These are phyloP conservation scores for Chalcis sispes DNA, from an alignment of 2,888 invertebrate genomes.

Conservation along the genomic window DNA sequence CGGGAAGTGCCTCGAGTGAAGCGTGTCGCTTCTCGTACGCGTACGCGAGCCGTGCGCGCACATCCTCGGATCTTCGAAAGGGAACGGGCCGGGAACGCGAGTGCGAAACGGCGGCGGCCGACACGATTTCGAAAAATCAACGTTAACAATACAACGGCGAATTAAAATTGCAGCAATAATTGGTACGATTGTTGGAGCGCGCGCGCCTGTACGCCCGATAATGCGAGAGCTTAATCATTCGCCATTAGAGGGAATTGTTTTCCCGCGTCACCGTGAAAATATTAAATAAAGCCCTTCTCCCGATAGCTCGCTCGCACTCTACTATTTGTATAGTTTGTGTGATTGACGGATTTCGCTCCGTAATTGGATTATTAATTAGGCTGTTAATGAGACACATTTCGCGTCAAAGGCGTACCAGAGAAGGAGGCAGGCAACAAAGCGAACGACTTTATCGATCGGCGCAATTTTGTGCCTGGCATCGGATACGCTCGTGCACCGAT, in stretches of 20 bases:
- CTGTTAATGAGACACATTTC: conserved; percentile 74
- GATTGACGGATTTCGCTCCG: conserved; percentile 66
- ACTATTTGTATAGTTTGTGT: conserved; percentile 44
- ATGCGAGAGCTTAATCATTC: conserved; percentile 53
- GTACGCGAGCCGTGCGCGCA: background rate
- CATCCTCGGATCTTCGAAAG: background rate
- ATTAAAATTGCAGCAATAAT: conserved; percentile 48
- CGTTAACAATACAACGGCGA: conserved; percentile 10
- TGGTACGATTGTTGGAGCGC: conserved; percentile 41
- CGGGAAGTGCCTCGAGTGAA: conserved; percentile 58
- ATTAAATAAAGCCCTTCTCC: conserved; percentile 45
- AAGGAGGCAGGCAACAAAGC: conserved; percentile 58
- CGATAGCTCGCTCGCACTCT: too few species aligned
- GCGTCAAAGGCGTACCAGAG: conserved; percentile 57
- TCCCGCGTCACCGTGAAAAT: conserved; percentile 45
- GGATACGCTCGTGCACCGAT: conserved; percentile 19
- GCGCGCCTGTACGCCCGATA: background rate
- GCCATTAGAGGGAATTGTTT: conserved; percentile 54
- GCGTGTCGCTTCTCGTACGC: conserved; percentile 28
- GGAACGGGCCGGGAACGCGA: background rate
- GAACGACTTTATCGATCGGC: conserved; percentile 60
- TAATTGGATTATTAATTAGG: conserved; percentile 76
- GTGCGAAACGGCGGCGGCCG: background rate
- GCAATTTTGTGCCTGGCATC: conserved; percentile 55
- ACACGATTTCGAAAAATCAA: conserved; percentile 22